Percentiles rank a stretch among this genome's conserved stretches.
These are phyloP conservation scores for Drosophila arawakana DNA, from an alignment of 1,140 invertebrate species.

Conservation along the genomic window DNA sequence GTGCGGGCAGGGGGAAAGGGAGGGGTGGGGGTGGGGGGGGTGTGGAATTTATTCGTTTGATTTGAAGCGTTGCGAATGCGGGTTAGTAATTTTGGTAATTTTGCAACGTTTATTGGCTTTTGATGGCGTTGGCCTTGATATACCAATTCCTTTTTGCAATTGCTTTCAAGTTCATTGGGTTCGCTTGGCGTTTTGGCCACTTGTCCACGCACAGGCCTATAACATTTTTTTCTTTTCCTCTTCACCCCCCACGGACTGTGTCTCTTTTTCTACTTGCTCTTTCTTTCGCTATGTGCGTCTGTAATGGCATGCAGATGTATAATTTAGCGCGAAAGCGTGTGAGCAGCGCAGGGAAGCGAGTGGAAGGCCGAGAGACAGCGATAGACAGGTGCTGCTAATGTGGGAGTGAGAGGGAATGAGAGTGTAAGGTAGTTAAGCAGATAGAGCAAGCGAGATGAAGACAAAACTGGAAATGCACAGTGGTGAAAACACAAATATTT, in stretches of 20 bases:
- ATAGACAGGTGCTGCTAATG: background rate
- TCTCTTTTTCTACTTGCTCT: background rate
- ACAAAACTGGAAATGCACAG: too few relatives aligned
- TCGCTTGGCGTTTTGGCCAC: constrained; percentile 46
- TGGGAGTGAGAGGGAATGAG: background rate
- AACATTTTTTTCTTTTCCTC: background rate
- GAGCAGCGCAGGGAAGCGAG: constrained; percentile 8
- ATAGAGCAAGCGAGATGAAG: background rate
- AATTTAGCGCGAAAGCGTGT: constrained; percentile 48
- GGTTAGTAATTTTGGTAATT: constrained; percentile 31
- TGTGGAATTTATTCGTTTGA: background rate
- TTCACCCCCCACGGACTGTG: background rate
- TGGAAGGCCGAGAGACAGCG: background rate
- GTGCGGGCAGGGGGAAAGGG: background rate
- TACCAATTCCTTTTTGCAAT: constrained; percentile 33
- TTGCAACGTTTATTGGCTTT: constrained; percentile 33
- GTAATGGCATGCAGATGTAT: constrained; percentile 63
- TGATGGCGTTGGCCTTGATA: constrained; percentile 20
- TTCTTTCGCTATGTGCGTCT: constrained; percentile 1
- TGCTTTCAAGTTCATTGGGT: constrained; percentile 45
- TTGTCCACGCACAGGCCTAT: constrained; percentile 57
- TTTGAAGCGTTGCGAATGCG: constrained; percentile 7
- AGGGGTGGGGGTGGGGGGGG: too few relatives aligned
- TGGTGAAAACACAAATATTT: too few relatives aligned
- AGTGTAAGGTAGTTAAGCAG: background rate